These are phyloP conservation scores for Scalopus aquaticus DNA, from an alignment of 2,113 vertebrate genomes.

Conservation along the genomic window DNA sequence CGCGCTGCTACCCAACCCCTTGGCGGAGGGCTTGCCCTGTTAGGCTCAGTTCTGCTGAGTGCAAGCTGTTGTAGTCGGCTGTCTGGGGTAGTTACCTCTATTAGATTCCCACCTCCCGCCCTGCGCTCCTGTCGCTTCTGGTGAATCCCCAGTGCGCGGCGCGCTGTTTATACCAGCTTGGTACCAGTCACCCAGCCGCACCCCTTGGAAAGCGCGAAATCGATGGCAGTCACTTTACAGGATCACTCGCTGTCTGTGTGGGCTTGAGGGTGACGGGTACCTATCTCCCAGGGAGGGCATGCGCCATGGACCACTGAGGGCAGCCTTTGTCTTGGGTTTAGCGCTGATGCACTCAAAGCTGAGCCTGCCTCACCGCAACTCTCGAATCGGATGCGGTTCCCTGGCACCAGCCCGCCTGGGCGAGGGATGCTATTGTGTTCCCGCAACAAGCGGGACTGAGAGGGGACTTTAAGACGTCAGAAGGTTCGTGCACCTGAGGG, in stretches of 20 bases:
- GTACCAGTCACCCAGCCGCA: neutral
- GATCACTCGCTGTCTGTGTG: neutral
- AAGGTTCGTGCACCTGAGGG: conserved; percentile 13
- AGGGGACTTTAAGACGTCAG: neutral
- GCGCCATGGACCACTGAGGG: neutral
- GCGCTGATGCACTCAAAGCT: neutral
- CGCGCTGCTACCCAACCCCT: neutral
- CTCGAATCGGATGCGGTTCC: neutral
- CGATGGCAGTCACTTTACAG: neutral
- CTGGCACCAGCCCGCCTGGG: neutral
- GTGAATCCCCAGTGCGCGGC: neutral
- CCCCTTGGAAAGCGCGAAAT: conserved; percentile 33
- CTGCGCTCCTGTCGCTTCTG: neutral
- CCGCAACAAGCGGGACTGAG: neutral
- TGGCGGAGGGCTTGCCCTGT: neutral
- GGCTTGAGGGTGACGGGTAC: neutral
- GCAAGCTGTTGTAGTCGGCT: neutral
- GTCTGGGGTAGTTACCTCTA: neutral
- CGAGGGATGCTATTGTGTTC: neutral
- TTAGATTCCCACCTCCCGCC: neutral
- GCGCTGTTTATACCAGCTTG: neutral
- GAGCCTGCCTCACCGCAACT: neutral
- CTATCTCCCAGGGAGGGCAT: neutral
- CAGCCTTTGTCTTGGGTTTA: conserved; percentile 59
- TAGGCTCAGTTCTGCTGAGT: neutral